Percentiles rank a stretch among this genome's conserved stretches.
Evolutionary conservation across 2,113 vertebrate species (phyloP).

Genomic region (Triplophysa tibetana): DNA sequence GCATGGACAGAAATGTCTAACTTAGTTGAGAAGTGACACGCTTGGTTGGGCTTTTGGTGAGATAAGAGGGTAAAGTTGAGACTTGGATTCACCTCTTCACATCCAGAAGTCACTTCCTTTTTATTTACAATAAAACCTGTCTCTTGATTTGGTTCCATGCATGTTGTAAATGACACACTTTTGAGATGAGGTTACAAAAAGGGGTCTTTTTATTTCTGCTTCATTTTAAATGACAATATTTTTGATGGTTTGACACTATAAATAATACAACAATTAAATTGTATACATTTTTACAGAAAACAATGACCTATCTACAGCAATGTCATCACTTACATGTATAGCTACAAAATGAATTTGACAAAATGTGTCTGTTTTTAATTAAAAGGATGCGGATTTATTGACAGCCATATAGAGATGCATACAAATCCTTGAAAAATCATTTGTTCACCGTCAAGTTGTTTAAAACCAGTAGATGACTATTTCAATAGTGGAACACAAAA

Average conservation of each 20-base stretch:
- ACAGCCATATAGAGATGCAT: no score
- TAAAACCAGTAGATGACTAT: no score
- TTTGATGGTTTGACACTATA: background rate
- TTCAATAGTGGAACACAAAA: no score
- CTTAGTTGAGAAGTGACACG: background rate
- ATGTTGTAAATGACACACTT: background rate
- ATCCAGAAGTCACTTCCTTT: background rate
- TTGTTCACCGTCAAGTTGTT: no score
- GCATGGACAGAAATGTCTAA: constrained; percentile 39
- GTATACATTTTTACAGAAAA: background rate
- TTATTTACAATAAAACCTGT: background rate
- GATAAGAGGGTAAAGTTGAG: constrained; percentile 2
- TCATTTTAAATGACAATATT: background rate
- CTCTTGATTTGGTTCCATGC: background rate
- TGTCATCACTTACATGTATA: no score
- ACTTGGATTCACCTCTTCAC: background rate
- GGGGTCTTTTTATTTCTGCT: constrained; percentile 1
- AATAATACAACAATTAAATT: background rate
- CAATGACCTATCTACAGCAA: background rate
- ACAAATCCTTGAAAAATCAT: no score
- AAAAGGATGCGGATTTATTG: no score
- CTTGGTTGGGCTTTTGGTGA: constrained; percentile 27
- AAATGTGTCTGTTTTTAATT: no score
- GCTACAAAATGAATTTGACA: no score
- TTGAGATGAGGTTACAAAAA: background rate